Base-by-base conservation (phyloP, 2,797 vertebrate species). In the Holocentrus rufus region DNA sequence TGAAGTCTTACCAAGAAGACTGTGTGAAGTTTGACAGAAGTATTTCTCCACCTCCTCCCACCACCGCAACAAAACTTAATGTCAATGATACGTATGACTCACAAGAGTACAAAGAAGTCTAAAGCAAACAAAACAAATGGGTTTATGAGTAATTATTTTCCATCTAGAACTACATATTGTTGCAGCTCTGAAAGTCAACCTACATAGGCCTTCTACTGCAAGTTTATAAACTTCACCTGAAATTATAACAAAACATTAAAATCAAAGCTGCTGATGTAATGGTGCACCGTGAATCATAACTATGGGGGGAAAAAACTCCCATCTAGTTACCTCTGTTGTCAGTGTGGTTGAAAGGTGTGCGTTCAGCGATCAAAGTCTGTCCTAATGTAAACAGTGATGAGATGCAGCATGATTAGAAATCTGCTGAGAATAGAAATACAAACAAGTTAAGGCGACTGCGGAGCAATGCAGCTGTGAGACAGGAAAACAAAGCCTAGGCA, bases 261-360 rank as follows among this genome's bases (percentile, higher is more conserved):
- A 73, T 76, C 79, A 73, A 39, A 57, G 50, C 61, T 22, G 54
- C 36, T 70, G 58, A 57, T 57, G 58, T 77, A 65, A 83, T 79
- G 75, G 86, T 77, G 65, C 23, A 47, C 59, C 74, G 72, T 86
- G 73, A 83, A 79, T 85, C 76, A 65, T 1, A 13, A 59, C 13
- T 1, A 31, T 27, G 36, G 65, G 34, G 52, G 18, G 20, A 52
- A 9, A 52, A 39, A 11, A 52, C 54, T 68, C 52, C 55, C 44
- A 27, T 70, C 64, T 44, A 44, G 50, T 70, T 15, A 62, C 47
- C 39, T 58, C 0, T 36, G 39, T 34, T 15, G 42, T 47, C 63
- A 70, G 1, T 14, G 5, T 0, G 15, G 27, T 8, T 47, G 34
- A n/a, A n/a, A 55, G 7, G 50, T 13, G 27, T 30, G 62, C 44